Evolutionary conservation across 2,113 vertebrate genomes (phyloP), one percentile per base, ranked within the genome.

Genomic region (Cathartes aura): DNA sequence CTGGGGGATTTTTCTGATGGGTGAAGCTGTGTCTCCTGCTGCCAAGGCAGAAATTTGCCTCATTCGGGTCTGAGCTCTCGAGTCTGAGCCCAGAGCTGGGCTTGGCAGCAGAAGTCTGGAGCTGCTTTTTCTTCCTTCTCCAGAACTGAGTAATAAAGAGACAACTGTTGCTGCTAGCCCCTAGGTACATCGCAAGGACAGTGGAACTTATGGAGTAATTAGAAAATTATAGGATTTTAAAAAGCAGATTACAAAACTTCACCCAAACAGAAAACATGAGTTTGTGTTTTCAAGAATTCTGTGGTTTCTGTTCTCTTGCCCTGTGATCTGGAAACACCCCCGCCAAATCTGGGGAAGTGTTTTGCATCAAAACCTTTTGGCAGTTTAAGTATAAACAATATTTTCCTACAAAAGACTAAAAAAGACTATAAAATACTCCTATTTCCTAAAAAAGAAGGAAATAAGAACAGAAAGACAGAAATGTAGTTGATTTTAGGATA

Each of bases 151-250:
- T 2, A 50, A 36, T 20, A 56, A 22, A 24, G 38, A 67, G 74
- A 16, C 87, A 97, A 94, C 93, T 96, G 93, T 96, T 97, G 97
- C 93, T 94, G 82, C 21, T 14, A 43, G 40, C 47, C 92, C 15
- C 0, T 2, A 16, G 60, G 42, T 20, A 20, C 26, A 30, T 1
- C 5, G 4, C 21, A 16, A 9, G 45, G 82, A 62, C 12, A 6
- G 0, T 4, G 60, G 36, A 62, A 67, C 38, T 38, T 6, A 11
- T 0, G 34, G 52, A 45, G 9, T 29, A 42, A 79, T 68, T 16
- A 64, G 60, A 47, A 68, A 93, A 72, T 1, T 0, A 4, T 2
- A 15, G 36, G 30, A 34, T 42, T 63, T 73, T 8, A 14, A 40
- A n/a, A 67, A 68, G n/a, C 36, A 50, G 36, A 9, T 56, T 12